A percentile compares a stretch with the other conserved stretches of the same genome.
Conservation (phyloP, 2,797 vertebrate species). For the Rhynchonycteris naso region DNA sequence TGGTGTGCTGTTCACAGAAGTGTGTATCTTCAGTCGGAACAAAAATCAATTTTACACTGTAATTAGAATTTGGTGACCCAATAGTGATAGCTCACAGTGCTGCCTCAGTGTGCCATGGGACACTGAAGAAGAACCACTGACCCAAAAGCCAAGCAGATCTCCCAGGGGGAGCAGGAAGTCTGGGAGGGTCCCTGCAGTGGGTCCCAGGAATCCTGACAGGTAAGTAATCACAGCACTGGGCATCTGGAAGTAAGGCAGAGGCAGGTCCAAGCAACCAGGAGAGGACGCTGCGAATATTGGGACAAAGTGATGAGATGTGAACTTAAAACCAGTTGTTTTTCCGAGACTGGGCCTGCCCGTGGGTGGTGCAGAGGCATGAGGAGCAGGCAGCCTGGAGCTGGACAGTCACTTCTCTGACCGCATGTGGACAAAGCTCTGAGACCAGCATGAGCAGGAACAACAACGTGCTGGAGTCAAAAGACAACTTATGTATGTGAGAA, state of each 20-base stretch:
- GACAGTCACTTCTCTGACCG: neutral
- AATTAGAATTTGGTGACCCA: neutral
- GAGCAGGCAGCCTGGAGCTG: neutral
- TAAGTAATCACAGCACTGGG: neutral
- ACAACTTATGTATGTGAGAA: neutral
- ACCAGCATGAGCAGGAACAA: neutral
- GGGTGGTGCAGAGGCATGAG: neutral
- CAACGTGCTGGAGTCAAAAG: neutral
- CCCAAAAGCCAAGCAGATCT: neutral
- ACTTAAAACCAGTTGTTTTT: neutral
- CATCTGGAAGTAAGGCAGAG: neutral
- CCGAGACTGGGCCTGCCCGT: neutral
- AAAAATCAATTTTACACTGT: neutral
- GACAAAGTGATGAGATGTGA: neutral
- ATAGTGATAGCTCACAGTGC: neutral
- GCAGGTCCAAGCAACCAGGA: neutral
- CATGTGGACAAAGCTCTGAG: neutral
- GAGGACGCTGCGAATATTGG: neutral
- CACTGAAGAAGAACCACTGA: neutral
- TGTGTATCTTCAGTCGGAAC: neutral
- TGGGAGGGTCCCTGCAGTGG: neutral
- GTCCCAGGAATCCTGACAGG: neutral
- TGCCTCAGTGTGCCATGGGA: neutral
- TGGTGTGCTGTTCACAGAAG: neutral
- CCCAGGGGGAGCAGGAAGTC: neutral